phyloP scores from a whole-genome alignment of 2,113 vertebrate genomes.

The Eulacestoma nigropectus region DNA sequence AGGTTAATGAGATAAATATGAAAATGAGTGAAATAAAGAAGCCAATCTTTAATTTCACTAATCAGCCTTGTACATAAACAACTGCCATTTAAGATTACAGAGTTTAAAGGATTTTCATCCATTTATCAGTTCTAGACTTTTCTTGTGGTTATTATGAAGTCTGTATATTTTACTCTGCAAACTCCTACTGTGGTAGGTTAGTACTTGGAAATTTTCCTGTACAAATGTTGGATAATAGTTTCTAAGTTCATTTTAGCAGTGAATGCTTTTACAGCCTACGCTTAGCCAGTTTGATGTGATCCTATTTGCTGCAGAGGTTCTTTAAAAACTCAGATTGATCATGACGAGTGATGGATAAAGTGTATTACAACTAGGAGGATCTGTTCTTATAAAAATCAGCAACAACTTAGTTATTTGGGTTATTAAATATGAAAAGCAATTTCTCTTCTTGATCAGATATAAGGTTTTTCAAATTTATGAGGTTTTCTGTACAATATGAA shows the following conservation, averaged over 20 bases:
- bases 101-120: not conserved
- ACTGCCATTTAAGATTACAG: not conserved
- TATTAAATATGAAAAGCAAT: not conserved
- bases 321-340: not conserved
- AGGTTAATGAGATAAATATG: not conserved
- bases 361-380: not conserved
- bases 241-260: not conserved
- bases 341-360: not conserved
- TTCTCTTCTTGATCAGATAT: not conserved
- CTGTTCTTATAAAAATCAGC: not conserved
- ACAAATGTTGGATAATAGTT: not conserved
- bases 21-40: not conserved
- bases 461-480: not conserved
- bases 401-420: not conserved
- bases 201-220: not conserved
- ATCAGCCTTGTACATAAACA: not conserved
- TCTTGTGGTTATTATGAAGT: not conserved
- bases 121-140: not conserved
- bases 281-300: not conserved
- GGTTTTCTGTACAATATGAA: not conserved
- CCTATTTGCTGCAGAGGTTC: not conserved
- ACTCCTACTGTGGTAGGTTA: not conserved
- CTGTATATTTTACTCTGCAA: not conserved
- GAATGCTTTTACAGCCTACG: not conserved
- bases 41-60: not conserved